Evolutionary conservation across 2,797 vertebrate species (phyloP).

Genomic region (Hippoglossus hippoglossus): DNA sequence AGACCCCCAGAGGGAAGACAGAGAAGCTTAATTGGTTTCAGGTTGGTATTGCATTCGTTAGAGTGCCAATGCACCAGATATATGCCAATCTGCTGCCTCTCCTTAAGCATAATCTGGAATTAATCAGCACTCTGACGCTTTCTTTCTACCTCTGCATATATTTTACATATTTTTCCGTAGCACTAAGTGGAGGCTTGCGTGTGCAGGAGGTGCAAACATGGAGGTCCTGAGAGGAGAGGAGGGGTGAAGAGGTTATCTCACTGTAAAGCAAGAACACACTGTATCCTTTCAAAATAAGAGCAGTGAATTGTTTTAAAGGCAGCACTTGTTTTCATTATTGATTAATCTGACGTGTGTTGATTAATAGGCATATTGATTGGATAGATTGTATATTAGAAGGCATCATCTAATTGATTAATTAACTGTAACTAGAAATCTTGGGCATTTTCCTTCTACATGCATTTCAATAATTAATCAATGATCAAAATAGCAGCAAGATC

Average conservation of each 20-base stretch:
- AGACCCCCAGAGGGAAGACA: constrained; percentile 72
- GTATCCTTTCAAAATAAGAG: not conserved
- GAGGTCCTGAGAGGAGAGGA: not conserved
- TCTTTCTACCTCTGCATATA: constrained; percentile 26
- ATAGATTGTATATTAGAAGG: too few species aligned
- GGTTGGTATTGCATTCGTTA: constrained; percentile 69
- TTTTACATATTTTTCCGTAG: not conserved
- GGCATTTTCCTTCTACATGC: too few species aligned
- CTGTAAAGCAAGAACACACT: not conserved
- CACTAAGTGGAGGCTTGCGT: constrained; percentile 11
- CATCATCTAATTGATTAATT: too few species aligned
- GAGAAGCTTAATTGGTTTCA: constrained; percentile 76
- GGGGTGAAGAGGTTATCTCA: not conserved
- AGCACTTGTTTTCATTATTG: too few species aligned
- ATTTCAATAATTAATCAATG: too few species aligned
- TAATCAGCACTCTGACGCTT: constrained; percentile 56
- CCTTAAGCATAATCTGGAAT: constrained; percentile 51
- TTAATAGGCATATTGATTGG: too few species aligned
- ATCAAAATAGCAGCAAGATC: too few species aligned
- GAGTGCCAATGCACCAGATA: constrained; percentile 37
- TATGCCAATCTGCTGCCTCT: constrained; percentile 48
- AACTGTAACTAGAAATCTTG: too few species aligned
- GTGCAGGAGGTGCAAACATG: not conserved
- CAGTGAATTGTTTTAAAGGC: not conserved
- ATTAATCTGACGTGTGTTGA: too few species aligned